Conservation (phyloP, 1,140 invertebrate species). For the Drosophila repletoides region DNA sequence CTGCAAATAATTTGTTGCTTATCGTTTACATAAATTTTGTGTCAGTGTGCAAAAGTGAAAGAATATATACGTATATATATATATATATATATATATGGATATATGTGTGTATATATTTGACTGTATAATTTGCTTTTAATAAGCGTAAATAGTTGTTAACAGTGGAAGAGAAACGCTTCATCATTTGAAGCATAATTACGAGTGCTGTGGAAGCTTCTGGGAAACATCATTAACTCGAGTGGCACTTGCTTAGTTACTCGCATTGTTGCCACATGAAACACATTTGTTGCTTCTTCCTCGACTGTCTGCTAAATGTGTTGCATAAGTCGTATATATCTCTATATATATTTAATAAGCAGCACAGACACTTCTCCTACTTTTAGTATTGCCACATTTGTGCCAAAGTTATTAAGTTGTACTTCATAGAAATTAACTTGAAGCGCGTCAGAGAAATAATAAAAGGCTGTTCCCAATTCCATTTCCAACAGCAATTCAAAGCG, state of each 20-base stretch:
- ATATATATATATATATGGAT: background rate
- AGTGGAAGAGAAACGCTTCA: constrained; percentile 52
- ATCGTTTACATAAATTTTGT: constrained; percentile 71
- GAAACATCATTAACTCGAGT: constrained; percentile 36
- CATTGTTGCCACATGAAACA: constrained; percentile 17
- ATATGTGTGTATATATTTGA: constrained; percentile 33
- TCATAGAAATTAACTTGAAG: constrained; percentile 31
- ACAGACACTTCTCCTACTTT: constrained; percentile 8
- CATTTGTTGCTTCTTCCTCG: constrained; percentile 30
- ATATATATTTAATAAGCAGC: constrained; percentile 69
- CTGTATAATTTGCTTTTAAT: constrained; percentile 72
- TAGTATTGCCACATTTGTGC: constrained; percentile 52
- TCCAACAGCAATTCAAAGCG: no score
- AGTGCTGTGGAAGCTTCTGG: background rate
- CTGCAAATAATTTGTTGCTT: constrained; percentile 43
- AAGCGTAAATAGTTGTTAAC: constrained; percentile 59
- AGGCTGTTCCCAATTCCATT: no score
- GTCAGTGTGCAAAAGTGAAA: constrained; percentile 13
- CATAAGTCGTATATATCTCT: constrained; percentile 36
- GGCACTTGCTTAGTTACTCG: constrained; percentile 31
- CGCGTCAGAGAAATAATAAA: background rate
- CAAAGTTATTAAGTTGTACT: constrained; percentile 63
- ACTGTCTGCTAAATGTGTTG: constrained; percentile 59
- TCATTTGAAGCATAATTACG: constrained; percentile 41
- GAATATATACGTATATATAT: background rate